Conservation (phyloP, 2,113 vertebrate genomes). For the Trinectes maculatus region DNA sequence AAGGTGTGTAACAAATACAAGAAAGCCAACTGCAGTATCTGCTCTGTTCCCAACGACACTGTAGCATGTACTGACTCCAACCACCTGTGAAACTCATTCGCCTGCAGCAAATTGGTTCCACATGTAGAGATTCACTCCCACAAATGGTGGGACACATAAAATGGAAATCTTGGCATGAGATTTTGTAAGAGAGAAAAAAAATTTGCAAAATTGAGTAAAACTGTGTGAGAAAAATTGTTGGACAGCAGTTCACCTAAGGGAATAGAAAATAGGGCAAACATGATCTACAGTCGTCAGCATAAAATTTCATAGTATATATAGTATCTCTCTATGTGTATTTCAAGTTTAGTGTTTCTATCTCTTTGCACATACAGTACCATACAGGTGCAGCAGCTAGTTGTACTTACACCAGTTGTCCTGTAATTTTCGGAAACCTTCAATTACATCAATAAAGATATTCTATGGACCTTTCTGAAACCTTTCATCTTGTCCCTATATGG, state of each 20-base stretch:
- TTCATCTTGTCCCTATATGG: constrained; percentile 31
- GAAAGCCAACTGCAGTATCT: constrained; percentile 46
- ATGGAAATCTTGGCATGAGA: constrained; percentile 71
- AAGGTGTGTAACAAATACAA: constrained; percentile 16
- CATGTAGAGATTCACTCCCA: constrained; percentile 75
- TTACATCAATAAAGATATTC: constrained; percentile 48
- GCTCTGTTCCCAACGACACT: constrained; percentile 47
- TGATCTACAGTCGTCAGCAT: not conserved
- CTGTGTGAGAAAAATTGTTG: constrained; percentile 60
- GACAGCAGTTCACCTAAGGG: constrained; percentile 23
- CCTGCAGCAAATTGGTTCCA: constrained; percentile 72
- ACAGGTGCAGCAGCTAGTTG: constrained; percentile 29
- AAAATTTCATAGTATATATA: no score
- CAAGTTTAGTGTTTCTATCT: constrained; percentile 19
- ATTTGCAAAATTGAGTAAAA: constrained; percentile 28
- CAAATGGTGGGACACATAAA: constrained; percentile 74
- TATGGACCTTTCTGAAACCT: constrained; percentile 38
- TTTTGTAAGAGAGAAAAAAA: constrained; percentile 16
- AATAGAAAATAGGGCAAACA: not conserved
- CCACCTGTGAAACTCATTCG: constrained; percentile 80
- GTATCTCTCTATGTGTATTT: no score
- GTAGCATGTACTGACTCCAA: constrained; percentile 61
- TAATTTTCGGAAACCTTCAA: constrained; percentile 50
- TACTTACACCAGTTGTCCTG: constrained; percentile 45
- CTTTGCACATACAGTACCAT: constrained; percentile 10